Percentiles rank a stretch among this genome's conserved stretches.
These are phyloP conservation scores for Lasioglossum pauxillum DNA, from an alignment of 2,888 invertebrate genomes.

Conservation along the genomic window DNA sequence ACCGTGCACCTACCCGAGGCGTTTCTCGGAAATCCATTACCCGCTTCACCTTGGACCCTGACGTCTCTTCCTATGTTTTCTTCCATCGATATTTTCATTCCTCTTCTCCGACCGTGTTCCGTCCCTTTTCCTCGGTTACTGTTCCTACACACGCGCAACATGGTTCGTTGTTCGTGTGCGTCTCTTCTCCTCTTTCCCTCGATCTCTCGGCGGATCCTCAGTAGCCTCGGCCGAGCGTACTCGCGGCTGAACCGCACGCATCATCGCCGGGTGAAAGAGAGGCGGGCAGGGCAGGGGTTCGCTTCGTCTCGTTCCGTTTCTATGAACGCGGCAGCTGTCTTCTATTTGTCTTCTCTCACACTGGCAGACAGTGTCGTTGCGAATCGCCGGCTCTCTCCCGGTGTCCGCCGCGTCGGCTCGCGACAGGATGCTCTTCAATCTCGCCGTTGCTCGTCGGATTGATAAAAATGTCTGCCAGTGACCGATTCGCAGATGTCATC, in stretches of 20 bases:
- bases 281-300: slow-evolving; percentile 47
- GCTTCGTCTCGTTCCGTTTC: slow-evolving; percentile 51
- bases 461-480: slow-evolving; percentile 51
- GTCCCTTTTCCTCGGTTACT: slow-evolving; percentile 7
- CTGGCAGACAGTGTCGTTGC: not conserved
- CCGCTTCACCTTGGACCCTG: not conserved
- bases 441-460: slow-evolving; percentile 17
- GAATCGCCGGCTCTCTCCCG: not conserved
- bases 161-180: not conserved
- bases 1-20: not conserved
- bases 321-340: slow-evolving; percentile 67
- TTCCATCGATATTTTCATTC: not conserved
- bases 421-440: slow-evolving; percentile 59
- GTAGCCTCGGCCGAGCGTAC: slow-evolving; percentile 20
- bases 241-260: slow-evolving; percentile 46
- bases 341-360: slow-evolving; percentile 67
- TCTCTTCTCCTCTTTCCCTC: slow-evolving; percentile 21
- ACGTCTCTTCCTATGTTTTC: not conserved
- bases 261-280: slow-evolving; percentile 61
- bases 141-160: not conserved
- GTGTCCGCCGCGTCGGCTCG: not conserved
- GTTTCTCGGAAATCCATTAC: not conserved
- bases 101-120: not conserved
- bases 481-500: slow-evolving; percentile 43
- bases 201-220: slow-evolving; percentile 11